Percentiles rank a stretch among this genome's conserved stretches.
phyloP scores from a whole-genome alignment of 2,113 vertebrate species.

The Smithornis capensis region DNA sequence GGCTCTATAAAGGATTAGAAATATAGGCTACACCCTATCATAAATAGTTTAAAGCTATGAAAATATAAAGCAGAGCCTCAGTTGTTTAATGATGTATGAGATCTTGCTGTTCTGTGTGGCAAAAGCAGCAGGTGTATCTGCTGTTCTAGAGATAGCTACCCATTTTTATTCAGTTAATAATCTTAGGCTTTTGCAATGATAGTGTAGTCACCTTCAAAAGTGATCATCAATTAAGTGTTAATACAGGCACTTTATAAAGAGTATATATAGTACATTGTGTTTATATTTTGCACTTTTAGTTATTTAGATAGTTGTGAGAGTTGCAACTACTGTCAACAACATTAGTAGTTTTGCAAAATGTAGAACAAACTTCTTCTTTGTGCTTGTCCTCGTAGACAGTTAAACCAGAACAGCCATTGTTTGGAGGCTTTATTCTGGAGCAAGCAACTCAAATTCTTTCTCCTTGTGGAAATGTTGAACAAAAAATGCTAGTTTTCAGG shows the following conservation, averaged over 20 bases:
- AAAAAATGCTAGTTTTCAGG: background rate
- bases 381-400: background rate
- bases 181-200: conserved; percentile 34
- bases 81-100: conserved; percentile 63
- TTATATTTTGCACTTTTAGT: conserved; percentile 18
- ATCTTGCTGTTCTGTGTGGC: conserved; percentile 13
- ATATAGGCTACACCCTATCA: conserved; percentile 35
- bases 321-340: conserved; percentile 47
- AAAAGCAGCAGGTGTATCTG: conserved; percentile 18
- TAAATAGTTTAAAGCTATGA: conserved; percentile 68
- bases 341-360: conserved; percentile 12
- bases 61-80: conserved; percentile 52
- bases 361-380: background rate
- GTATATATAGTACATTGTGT: background rate
- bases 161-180: conserved; percentile 63
- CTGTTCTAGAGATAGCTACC: conserved; percentile 25
- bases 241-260: background rate
- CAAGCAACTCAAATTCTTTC: background rate
- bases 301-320: conserved; percentile 45
- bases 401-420: background rate
- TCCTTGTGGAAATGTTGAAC: background rate
- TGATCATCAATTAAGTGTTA: conserved; percentile 22
- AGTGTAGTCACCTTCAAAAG: conserved; percentile 61
- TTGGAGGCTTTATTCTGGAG: background rate
- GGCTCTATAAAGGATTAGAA: conserved; percentile 56